A percentile compares a stretch with the other conserved stretches of the same genome.
These are phyloP conservation scores for Quadroppia sp. DNA, from an alignment of 2,888 invertebrate species.

Conservation along the genomic window DNA sequence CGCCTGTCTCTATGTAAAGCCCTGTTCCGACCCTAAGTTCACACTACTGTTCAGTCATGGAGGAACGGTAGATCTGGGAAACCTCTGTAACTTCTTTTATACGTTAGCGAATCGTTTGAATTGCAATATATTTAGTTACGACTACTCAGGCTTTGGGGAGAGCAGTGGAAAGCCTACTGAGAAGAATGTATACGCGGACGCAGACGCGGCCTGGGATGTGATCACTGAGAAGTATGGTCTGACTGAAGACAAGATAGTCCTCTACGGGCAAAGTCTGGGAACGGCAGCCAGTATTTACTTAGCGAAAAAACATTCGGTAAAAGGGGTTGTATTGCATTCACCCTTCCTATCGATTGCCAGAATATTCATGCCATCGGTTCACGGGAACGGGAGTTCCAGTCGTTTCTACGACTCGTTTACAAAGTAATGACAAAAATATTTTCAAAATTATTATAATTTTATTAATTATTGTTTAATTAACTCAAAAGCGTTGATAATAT, in stretches of 20 bases:
- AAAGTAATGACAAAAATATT: constrained; percentile 14
- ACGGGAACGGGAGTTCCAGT: neutral
- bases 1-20: constrained; percentile 34
- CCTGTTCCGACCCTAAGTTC: constrained; percentile 8
- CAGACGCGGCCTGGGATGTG: constrained; percentile 24
- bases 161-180: constrained; percentile 32
- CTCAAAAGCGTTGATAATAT: constrained; percentile 35
- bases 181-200: constrained; percentile 37
- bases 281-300: constrained; percentile 32
- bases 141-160: constrained; percentile 40
- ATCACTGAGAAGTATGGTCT: constrained; percentile 19
- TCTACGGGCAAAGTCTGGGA: constrained; percentile 39
- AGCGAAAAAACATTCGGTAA: constrained; percentile 5
- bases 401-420: constrained; percentile 35
- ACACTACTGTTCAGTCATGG: constrained; percentile 40
- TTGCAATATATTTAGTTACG: constrained; percentile 40
- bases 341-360: constrained; percentile 36
- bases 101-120: constrained; percentile 9
- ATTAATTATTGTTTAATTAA: neutral
- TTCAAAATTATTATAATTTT: neutral
- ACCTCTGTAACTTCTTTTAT: constrained; percentile 35
- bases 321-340: constrained; percentile 36
- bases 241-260: constrained; percentile 4
- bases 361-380: constrained; percentile 13
- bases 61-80: constrained; percentile 37